Evolutionary conservation across 2,113 vertebrate genomes (phyloP), one percentile per base, ranked within the genome.

Genomic region (Colossoma macropomum): DNA sequence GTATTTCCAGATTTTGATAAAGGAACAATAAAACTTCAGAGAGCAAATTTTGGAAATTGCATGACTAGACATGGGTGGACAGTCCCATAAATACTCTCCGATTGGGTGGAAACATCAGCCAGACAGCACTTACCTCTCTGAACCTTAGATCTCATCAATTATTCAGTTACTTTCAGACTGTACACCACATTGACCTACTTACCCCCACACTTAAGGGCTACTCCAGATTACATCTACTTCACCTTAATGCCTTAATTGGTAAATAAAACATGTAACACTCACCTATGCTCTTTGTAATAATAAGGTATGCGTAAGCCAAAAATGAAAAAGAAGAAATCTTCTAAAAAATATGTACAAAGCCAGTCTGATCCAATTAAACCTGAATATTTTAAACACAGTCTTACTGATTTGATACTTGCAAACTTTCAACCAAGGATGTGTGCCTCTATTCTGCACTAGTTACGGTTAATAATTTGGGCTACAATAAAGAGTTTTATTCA

Each of bases 81-180:
- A 69, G 6, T 41, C 16, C 30, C 32, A 23, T 21, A 38, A 23
- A 38, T 23, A 23, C 32, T 59, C 12, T 72, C 25, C 60, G 54
- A 30, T 60, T 17, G 12, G 68, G 32, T 48, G 52, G 52, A 71
- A 45, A 45, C 34, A 70, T 34, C 68, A 56, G 25, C 68, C 62
- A 59, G 48, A 79, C 38, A 23, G 50, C 34, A 62, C 73, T 63
- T 15, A 27, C 71, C 54, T 65, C 32, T 54, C 27, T 41, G 59
- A 75, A 62, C 77, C 41, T 74, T 60, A 77, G 28, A 19, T 52
- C 27, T 60, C 45, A 80, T 81, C 74, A 81, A 84, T 84, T 75
- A 82, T 78, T 82, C 76, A 79, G 27, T 27, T 27, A 17, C 17
- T 48, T 19, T 63, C 28, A 34, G n/a, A 21, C 60, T 81, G 75